Percentiles rank a stretch among this genome's conserved stretches.
These are phyloP conservation scores for Neomonachus schauinslandi DNA, from an alignment of 2,113 vertebrate species.

Conservation along the genomic window DNA sequence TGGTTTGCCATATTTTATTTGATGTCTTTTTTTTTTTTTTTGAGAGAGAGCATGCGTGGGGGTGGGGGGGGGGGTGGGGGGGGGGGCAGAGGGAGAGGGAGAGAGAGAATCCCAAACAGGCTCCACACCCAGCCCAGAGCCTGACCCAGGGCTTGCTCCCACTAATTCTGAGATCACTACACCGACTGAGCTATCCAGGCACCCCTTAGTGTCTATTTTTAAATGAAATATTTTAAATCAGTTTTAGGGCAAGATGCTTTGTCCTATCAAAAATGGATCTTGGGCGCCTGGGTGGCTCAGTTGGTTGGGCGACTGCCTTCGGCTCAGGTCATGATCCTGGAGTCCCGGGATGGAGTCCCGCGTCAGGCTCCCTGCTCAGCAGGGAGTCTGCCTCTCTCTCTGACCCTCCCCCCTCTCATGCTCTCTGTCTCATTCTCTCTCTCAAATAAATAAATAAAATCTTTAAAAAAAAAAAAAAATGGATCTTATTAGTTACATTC, in stretches of 20 bases:
- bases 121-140: neutral
- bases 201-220: neutral
- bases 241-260: constrained; percentile 40
- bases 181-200: neutral
- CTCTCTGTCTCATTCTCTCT: too few species aligned
- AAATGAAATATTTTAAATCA: constrained; percentile 45
- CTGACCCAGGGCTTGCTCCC: neutral
- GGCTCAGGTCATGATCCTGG: too few species aligned
- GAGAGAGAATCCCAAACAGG: neutral
- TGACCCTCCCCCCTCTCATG: too few species aligned
- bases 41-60: neutral
- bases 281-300: too few species aligned
- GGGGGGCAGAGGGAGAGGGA: neutral
- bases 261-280: neutral
- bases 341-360: too few species aligned
- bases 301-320: too few species aligned
- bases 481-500: neutral
- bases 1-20: constrained; percentile 40
- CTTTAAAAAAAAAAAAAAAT: too few species aligned
- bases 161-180: neutral
- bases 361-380: too few species aligned
- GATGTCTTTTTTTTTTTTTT: neutral
- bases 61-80: neutral
- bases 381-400: too few species aligned
- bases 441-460: too few species aligned